Evolutionary conservation across 2,888 invertebrate genomes (phyloP), one percentile per base, ranked within the genome.

Genomic region (Lepidochitona cinerea): DNA sequence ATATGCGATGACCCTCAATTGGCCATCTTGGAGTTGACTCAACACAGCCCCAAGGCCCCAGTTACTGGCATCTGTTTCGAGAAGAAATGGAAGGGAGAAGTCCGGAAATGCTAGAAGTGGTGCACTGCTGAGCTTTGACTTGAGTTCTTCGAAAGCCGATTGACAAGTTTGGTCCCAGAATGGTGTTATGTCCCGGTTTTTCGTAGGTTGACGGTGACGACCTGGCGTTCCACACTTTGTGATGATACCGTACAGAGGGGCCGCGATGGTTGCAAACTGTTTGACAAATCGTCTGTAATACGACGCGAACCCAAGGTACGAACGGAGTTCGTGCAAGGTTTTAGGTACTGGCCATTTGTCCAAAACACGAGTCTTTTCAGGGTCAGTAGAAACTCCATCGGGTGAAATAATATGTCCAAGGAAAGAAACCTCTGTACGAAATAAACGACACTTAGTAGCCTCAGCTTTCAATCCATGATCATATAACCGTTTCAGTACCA

Each of bases 91-190:
- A 12, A 67, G 54, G 1, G 41, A 65, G 59, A 77, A 74, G 71
- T 75, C 71, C 3, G 79, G 72, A 54, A 69, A 78, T 29, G 72
- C 75, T 7, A 81, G 68, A 37, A 77, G 59, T 12, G 72, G 78
- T 14, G 78, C 66, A 23, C 64, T 54, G 1, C 72, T 75, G 2
- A 81, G 67, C 23, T 73, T 71, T 12, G 35, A 26, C 64, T 80
- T 78, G 29, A 77, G 41, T 7, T 7, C 37, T 4, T 75, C 37
- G 52, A 81, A 79, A 3, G 79, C 71, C 5, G 37, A 53, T 32
- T 77, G 49, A 68, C 74, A 75, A 3, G 75, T 65, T 1, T 70
- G 52, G 29, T 68, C 67, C 78, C 77, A 77, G 26, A 59, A 26
- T 26, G 23, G 12, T 2, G 26, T 26, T 23, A 59, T 29, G 26